These are phyloP conservation scores for Melipona quadrifasciata DNA, from an alignment of 1,140 invertebrate species.

Conservation along the genomic window DNA sequence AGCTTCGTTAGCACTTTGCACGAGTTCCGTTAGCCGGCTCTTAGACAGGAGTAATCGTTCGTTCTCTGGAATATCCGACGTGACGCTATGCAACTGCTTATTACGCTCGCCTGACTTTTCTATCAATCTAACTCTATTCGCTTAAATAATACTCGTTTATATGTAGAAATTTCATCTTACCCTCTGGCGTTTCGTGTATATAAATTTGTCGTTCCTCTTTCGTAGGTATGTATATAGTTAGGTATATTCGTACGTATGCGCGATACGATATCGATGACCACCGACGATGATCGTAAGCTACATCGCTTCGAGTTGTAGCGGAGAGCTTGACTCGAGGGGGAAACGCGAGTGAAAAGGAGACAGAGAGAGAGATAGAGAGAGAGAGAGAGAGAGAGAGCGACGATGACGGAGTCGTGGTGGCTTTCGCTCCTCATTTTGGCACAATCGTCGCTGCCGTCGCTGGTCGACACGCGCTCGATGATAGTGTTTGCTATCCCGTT, in stretches of 20 bases:
- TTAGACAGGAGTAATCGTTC: neutral
- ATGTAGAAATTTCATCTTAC: slow-evolving; percentile 34
- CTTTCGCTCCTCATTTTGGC: slow-evolving; percentile 50
- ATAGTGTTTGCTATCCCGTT: neutral
- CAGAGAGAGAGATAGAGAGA: too few relatives aligned
- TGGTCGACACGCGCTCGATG: neutral
- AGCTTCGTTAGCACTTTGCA: neutral
- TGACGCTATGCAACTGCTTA: slow-evolving; percentile 1
- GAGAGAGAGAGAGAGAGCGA: neutral
- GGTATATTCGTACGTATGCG: slow-evolving; percentile 44
- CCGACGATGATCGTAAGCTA: slow-evolving; percentile 12
- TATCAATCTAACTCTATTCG: slow-evolving; percentile 54
- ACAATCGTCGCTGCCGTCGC: slow-evolving; percentile 53
- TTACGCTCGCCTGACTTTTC: slow-evolving; percentile 30
- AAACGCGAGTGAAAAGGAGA: slow-evolving; percentile 26
- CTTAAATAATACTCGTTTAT: slow-evolving; percentile 55
- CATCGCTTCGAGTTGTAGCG: slow-evolving; percentile 8
- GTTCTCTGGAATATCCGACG: neutral
- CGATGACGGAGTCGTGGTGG: neutral
- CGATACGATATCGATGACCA: slow-evolving; percentile 48
- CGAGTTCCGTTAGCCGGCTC: neutral
- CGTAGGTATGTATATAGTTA: slow-evolving; percentile 24
- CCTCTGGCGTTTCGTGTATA: slow-evolving; percentile 7
- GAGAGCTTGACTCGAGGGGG: neutral
- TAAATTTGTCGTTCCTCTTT: slow-evolving; percentile 15